These are phyloP conservation scores for Caenorhabditis drosophilae DNA, from an alignment of 2,888 invertebrate species.

Conservation along the genomic window DNA sequence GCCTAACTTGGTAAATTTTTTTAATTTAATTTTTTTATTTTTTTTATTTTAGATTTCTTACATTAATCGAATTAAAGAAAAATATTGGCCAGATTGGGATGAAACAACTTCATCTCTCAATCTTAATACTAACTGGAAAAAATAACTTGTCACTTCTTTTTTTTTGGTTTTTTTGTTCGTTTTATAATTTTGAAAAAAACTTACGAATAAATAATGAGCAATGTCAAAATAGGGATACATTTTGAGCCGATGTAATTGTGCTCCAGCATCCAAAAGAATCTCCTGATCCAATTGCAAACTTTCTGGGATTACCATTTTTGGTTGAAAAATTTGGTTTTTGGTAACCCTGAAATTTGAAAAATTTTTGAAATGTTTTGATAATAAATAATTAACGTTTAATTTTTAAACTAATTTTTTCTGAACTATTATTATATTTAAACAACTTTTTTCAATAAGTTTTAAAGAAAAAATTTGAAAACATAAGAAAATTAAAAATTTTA, in stretches of 20 bases:
- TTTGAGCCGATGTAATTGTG: constrained; percentile 96
- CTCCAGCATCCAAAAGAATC: constrained; percentile 84
- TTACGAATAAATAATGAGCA: constrained; percentile 82
- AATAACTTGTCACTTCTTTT: not conserved
- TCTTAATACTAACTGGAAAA: constrained; percentile 33
- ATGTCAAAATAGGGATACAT: constrained; percentile 99
- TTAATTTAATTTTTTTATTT: not conserved
- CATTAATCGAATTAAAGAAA: constrained; percentile 57
- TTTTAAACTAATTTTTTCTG: not conserved
- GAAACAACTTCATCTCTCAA: constrained; percentile 43
- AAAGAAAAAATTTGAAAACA: not conserved
- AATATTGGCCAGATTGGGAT: constrained; percentile 65
- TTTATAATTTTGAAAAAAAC: constrained; percentile 16
- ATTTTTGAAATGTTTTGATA: not conserved
- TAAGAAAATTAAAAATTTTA: no score
- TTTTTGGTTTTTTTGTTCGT: not conserved
- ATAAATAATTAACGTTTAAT: not conserved
- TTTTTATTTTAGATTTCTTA: constrained; percentile 33
- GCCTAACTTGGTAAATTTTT: constrained; percentile 42
- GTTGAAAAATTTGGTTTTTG: not conserved
- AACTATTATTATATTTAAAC: no score
- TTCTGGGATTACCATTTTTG: constrained; percentile 44
- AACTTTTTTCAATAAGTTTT: no score
- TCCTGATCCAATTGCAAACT: constrained; percentile 57
- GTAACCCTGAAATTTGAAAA: constrained; percentile 7